Evolutionary conservation across 2,113 vertebrate species (phyloP), one percentile per base, ranked within the genome.

Genomic region (Synchiropus splendidus): DNA sequence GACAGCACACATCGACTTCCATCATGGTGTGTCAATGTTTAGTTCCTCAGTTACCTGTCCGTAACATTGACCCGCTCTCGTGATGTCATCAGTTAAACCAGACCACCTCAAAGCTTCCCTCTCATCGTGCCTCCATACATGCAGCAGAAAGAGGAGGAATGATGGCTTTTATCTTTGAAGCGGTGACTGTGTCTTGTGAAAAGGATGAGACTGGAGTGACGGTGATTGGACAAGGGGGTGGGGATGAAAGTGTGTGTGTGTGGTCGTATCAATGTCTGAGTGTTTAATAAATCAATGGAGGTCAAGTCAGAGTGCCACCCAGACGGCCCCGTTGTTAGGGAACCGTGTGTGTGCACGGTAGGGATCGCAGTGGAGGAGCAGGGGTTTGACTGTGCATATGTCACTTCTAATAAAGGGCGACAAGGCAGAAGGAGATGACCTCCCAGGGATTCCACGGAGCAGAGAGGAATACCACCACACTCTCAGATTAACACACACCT

Each of bases 231-330:
- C 9, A 40, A 33, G 43, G 39, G 55, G 16, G 12, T 30, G 31
- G 36, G 52, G 49, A 41, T 30, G 16, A 10, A 9, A 2, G 39
- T 34, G 48, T 45, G 37, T 42, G 33, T 39, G 5, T 40, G 15
- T 42, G 16, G 39, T 27, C 3, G 48, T 44, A 58, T 74, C 45
- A 30, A 42, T 64, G 58, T 72, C 61, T 65, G 42, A 48, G 52
- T 57, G 58, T 79, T 72, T 53, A 67, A 68, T 72, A 74, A 75
- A 74, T 78, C 76, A 58, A 74, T 74, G 46, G 45, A 51, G 72
- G 70, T 78, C 58, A 71, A 53, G 51, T 48, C 44, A 62, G 46
- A 58, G 51, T 70, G 67, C 74, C 63, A 61, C 56, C 47, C 27
- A 61, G 58, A 66, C 57, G 56, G 66, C 50, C 57, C 15, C 66